Conservation (phyloP, 2,797 vertebrate species). For the Melanotaenia boesemani region DNA sequence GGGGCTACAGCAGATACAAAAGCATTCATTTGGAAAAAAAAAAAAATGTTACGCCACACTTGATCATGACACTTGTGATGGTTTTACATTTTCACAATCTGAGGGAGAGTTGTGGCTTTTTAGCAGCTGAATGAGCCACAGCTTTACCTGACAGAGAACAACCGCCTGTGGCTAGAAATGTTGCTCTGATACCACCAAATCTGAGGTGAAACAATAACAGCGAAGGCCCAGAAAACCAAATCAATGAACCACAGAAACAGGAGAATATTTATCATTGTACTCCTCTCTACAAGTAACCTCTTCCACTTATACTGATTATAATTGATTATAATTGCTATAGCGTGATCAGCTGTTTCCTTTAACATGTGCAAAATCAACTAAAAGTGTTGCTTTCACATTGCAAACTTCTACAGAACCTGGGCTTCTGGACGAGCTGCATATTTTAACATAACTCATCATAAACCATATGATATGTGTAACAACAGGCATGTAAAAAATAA, state of each 20-base stretch:
- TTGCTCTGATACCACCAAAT: no score
- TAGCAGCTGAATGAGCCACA: no score
- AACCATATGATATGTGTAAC: conserved; percentile 6
- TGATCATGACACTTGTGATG: neutral
- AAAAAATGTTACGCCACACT: neutral
- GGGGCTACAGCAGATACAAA: neutral
- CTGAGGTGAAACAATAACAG: no score
- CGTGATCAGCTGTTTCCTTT: neutral
- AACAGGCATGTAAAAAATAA: neutral
- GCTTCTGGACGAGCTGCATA: neutral
- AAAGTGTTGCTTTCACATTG: neutral
- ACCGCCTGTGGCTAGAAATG: no score
- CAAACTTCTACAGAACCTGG: neutral
- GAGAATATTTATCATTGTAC: no score
- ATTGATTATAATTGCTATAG: neutral
- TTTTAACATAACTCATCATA: conserved; percentile 16
- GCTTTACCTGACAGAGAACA: no score
- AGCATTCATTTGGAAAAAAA: no score
- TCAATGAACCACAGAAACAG: no score
- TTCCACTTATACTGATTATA: neutral
- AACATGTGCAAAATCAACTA: neutral
- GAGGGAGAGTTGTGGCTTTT: no score
- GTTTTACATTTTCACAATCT: neutral
- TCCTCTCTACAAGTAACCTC: no score
- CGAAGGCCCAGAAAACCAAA: no score